Evolutionary conservation across 2,888 invertebrate species (phyloP).

Genomic region (Plagodis dolabraria): DNA sequence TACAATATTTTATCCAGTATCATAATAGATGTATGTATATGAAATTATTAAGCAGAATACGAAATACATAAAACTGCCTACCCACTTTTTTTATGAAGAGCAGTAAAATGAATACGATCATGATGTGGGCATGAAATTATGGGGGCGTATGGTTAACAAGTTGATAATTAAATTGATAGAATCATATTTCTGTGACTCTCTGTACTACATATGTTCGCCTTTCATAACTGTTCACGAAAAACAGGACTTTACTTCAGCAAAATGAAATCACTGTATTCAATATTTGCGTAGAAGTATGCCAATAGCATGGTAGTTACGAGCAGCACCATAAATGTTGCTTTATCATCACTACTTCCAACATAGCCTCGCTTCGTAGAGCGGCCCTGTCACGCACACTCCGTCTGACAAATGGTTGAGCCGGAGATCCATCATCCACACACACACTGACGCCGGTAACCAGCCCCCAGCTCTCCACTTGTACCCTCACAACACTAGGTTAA

Average conservation of each 20-base stretch:
- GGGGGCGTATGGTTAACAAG: too few relatives aligned
- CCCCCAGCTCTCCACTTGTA: slow-evolving; percentile 42
- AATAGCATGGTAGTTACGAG: not conserved
- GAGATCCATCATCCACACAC: slow-evolving; percentile 49
- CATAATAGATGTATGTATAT: too few relatives aligned
- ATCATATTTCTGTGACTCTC: too few relatives aligned
- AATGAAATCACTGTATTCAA: not conserved
- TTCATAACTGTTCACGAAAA: not conserved
- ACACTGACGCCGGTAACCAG: slow-evolving; percentile 20
- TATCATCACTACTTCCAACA: slow-evolving; percentile 24
- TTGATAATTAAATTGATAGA: too few relatives aligned
- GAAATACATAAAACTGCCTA: too few relatives aligned
- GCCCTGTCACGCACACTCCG: slow-evolving; percentile 52
- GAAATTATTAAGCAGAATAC: too few relatives aligned
- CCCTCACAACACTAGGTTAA: slow-evolving; percentile 56
- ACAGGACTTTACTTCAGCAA: not conserved
- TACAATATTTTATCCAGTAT: too few relatives aligned
- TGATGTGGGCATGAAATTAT: too few relatives aligned
- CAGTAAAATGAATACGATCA: too few relatives aligned
- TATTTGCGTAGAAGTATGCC: not conserved
- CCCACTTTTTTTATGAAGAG: too few relatives aligned
- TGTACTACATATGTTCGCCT: too few relatives aligned
- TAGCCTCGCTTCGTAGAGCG: slow-evolving; percentile 34
- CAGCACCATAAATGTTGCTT: slow-evolving; percentile 13
- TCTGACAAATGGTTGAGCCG: slow-evolving; percentile 49